These are phyloP conservation scores for Nycticorax nycticorax DNA, from an alignment of 2,113 vertebrate genomes.

Conservation along the genomic window DNA sequence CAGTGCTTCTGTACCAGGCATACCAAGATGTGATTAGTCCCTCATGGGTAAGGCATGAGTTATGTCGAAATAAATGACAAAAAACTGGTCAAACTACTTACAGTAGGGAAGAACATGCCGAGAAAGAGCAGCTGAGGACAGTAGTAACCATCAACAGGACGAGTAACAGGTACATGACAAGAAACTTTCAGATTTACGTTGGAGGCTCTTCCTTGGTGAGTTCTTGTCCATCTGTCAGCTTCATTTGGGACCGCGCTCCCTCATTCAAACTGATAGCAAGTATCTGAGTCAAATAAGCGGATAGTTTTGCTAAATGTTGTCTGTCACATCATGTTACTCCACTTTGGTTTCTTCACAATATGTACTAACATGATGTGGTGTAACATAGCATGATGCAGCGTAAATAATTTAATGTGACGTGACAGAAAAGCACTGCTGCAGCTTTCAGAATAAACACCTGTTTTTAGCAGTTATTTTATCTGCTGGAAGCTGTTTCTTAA, in stretches of 20 bases:
- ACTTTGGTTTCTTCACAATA: neutral
- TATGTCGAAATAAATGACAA: neutral
- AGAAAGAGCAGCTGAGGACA: neutral
- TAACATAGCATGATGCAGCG: neutral
- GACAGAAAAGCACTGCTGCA: neutral
- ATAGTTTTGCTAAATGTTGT: constrained; percentile 58
- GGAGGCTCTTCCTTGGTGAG: neutral
- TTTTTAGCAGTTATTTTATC: neutral
- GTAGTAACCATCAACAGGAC: neutral
- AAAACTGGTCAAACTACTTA: neutral
- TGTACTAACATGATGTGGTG: neutral
- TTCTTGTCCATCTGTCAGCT: constrained; percentile 9
- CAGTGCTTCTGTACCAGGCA: neutral
- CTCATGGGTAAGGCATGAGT: neutral
- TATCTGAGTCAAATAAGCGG: constrained; percentile 31
- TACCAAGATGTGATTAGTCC: neutral
- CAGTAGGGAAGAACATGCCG: neutral
- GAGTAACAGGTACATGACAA: neutral
- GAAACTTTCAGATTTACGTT: neutral
- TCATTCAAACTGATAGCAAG: constrained; percentile 48
- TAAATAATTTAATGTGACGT: neutral
- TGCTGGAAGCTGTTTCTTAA: neutral
- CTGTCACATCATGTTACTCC: constrained; percentile 56
- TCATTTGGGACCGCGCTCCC: neutral
- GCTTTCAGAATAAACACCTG: neutral